Evolutionary conservation across 1,140 invertebrate species (phyloP).

Genomic region (Drosophila arawakana): DNA sequence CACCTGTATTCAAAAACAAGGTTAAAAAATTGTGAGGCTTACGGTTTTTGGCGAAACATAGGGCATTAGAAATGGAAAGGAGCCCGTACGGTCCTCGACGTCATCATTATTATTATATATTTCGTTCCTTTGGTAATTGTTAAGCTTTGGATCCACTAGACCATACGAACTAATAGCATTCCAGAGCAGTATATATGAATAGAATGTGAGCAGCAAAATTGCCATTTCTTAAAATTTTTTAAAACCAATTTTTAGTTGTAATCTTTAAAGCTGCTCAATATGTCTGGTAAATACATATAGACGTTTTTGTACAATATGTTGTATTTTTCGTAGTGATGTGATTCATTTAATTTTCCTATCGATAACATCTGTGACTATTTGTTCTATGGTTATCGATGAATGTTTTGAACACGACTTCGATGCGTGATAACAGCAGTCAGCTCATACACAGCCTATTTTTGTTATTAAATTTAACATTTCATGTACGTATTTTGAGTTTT

Average conservation of each 20-base stretch:
- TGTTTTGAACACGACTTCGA: neutral
- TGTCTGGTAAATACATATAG: conserved; percentile 4
- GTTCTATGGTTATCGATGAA: conserved; percentile 9
- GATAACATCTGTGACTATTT: conserved; percentile 3
- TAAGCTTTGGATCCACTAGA: conserved; percentile 51
- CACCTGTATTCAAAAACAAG: conserved; percentile 4
- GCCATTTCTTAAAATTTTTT: conserved; percentile 35
- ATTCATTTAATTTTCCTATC: conserved; percentile 14
- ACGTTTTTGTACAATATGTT: conserved; percentile 25
- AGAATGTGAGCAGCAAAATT: conserved; percentile 9
- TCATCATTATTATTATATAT: conserved; percentile 45
- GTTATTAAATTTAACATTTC: neutral
- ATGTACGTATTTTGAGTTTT: neutral
- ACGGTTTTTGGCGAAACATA: conserved; percentile 89
- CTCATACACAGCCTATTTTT: neutral
- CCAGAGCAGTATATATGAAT: conserved; percentile 46
- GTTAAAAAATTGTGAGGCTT: conserved; percentile 74
- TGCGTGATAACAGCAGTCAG: neutral
- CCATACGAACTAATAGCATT: conserved; percentile 47
- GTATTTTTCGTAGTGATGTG: conserved; percentile 18
- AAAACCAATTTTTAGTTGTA: conserved; percentile 1
- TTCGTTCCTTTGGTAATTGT: conserved; percentile 34
- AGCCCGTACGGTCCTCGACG: conserved; percentile 66
- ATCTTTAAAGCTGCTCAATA: neutral
- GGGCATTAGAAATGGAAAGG: conserved; percentile 89